Base-by-base conservation (phyloP, 2,888 invertebrate genomes). In the Andrena marginata region DNA sequence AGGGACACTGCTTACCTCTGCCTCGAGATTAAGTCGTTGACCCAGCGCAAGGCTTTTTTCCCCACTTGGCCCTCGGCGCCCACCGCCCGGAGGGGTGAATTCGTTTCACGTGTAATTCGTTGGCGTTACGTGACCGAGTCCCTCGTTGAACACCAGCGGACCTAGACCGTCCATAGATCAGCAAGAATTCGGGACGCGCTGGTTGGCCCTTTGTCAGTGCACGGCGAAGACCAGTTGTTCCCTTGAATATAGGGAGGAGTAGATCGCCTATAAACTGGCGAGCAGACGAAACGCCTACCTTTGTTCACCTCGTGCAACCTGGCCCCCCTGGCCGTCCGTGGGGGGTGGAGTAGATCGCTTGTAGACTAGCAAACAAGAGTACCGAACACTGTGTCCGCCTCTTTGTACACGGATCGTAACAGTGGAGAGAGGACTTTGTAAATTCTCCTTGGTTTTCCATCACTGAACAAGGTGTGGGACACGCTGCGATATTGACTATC, bases 281-380 rank as follows among this genome's bases (percentile, higher is more conserved):
- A n/a, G 67, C 68, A 54, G 35, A 63, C 68, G 77, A 60, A 63
- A 79, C 78, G 78, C 78, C 77, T 42, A 72, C 78, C 78, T 79
- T 79, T 79, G 78, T 77, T 60, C 13, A 29, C 23, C 23, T 56
- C 56, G 26, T 4, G 56, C 54, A 23, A 33, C n/a, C 49, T 23
- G 33, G 23, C 31, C 10, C 16, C 23, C 26, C 29, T 42, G n/a
- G 13, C 13, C 49, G 31, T 13, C 0, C 8, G 7, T 7, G 8
- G 29, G 75, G 75, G 75, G 75, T 69, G 75, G 69, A 67, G 71
- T 51, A 42, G 70, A 77, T 77, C 62, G 68, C n/a, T n/a, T 42
- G 62, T 63, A 42, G 73, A 73, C 54, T 54, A 64, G 63, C 78
- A 56, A 72, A 63, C 63, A 42, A 63, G 35, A 63, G 35, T 29